A percentile compares a stretch with the other conserved stretches of the same genome.
These are phyloP conservation scores for Drosophila merina DNA, from an alignment of 2,888 invertebrate species.

Conservation along the genomic window DNA sequence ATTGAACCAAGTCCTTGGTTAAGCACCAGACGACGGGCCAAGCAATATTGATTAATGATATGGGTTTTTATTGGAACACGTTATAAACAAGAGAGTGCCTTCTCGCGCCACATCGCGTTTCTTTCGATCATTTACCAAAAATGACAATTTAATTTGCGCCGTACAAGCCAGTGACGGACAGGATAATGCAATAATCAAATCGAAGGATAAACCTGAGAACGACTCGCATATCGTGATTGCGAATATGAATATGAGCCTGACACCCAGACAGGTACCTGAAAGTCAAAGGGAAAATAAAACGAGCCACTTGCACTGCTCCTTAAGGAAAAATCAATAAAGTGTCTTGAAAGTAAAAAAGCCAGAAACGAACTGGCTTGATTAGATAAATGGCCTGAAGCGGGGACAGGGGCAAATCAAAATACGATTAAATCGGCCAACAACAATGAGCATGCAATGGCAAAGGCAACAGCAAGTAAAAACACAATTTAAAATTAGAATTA, in stretches of 20 bases:
- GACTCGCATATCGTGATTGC: slow-evolving; percentile 42
- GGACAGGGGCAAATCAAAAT: slow-evolving; percentile 33
- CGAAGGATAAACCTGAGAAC: slow-evolving; percentile 38
- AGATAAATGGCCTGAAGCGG: slow-evolving; percentile 57
- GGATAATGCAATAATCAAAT: slow-evolving; percentile 73
- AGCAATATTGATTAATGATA: slow-evolving; percentile 39
- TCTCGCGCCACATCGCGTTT: slow-evolving; percentile 36
- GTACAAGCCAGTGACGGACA: slow-evolving; percentile 69
- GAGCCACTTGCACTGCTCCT: slow-evolving; percentile 33
- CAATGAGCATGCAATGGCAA: slow-evolving; percentile 19
- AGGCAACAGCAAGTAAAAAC: slow-evolving; percentile 30
- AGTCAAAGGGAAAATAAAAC: slow-evolving; percentile 27
- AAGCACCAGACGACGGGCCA: slow-evolving; percentile 8
- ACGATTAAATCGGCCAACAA: slow-evolving; percentile 50
- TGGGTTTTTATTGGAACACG: slow-evolving; percentile 13
- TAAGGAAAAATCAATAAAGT: slow-evolving; percentile 66
- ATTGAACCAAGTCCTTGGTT: slow-evolving; percentile 19
- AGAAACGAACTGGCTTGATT: slow-evolving; percentile 62
- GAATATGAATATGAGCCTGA: slow-evolving; percentile 33
- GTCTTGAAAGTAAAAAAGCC: slow-evolving; percentile 59
- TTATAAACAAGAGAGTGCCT: background rate
- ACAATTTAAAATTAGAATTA: slow-evolving; percentile 67
- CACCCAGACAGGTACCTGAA: slow-evolving; percentile 33
- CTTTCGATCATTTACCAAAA: slow-evolving; percentile 50
- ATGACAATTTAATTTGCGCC: slow-evolving; percentile 76